Base-by-base conservation (phyloP, 2,797 vertebrate genomes). In the Fistularia tabacaria region DNA sequence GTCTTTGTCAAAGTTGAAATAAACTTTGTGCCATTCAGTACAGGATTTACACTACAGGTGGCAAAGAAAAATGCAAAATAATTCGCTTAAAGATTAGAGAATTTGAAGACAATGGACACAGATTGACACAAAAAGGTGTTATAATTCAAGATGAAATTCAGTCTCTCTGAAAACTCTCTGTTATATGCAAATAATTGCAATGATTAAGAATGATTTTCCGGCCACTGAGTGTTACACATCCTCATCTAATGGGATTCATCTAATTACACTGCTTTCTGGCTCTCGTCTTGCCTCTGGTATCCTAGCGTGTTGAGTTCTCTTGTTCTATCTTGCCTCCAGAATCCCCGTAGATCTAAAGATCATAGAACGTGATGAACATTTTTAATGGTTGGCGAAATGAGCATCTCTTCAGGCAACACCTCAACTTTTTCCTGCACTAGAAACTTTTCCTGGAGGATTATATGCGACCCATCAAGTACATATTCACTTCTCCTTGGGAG, bases 321-420 rank as follows among this genome's bases (percentile, higher is more conserved):
- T 12, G 25, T 68, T 61, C 62, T 53, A 49, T 62, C 60, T 74
- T 3, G 77, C 82, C 83, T 80, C 46, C 62, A 77, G 80, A 71
- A 80, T 50, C 57, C 64, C 66, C 57, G 71, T 63, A 61, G 80
- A 80, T 77, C 68, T 67, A 56, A 78, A 75, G 72, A 84, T 84
- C 79, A 77, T 66, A 83, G 70, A 68, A 80, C 74, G 79, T 55
- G 65, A 75, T 73, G 71, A 84, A 71, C 61, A 72, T 79, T 82
- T 25, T 83, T 84, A 86, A 81, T 84, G 71, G 79, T 59, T 82
- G 80, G 71, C 50, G 66, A 83, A 77, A 75, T 71, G 69, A 84
- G 61, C 64, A 62, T 83, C 62, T 85, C 82, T 83, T 70, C 60
- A 74, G 79, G 85, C 77, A 80, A 84, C 60, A 70, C 38, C 66